Percentiles rank a stretch among this genome's conserved stretches.
Conservation (phyloP, 2,888 invertebrate species). For the Cryptus viduatorius region DNA sequence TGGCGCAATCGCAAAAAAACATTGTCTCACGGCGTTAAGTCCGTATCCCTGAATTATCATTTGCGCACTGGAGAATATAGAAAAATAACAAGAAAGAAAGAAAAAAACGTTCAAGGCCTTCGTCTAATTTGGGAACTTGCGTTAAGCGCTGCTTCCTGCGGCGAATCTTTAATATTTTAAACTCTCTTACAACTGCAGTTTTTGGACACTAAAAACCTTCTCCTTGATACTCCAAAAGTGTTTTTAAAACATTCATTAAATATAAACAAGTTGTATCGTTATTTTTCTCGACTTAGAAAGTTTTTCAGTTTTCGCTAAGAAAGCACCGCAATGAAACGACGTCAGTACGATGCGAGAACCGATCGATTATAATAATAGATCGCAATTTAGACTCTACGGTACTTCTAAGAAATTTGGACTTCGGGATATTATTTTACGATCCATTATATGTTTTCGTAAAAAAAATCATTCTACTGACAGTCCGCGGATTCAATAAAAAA, state of each 20-base stretch:
- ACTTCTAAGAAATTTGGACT: neutral
- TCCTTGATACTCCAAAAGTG: neutral
- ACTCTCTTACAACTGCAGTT: neutral
- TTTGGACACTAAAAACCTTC: neutral
- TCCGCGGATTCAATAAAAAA: neutral
- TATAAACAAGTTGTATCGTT: neutral
- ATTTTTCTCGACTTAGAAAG: neutral
- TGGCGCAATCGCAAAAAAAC: conserved; percentile 1
- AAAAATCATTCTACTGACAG: neutral
- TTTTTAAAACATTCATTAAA: neutral
- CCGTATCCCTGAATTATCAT: conserved; percentile 18
- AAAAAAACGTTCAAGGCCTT: conserved; percentile 56
- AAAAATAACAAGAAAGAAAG: conserved; percentile 25
- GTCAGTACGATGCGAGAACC: neutral
- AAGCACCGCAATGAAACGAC: neutral
- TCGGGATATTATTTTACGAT: neutral
- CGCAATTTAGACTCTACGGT: neutral
- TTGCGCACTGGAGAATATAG: conserved; percentile 12
- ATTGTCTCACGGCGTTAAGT: neutral
- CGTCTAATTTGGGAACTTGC: conserved; percentile 61
- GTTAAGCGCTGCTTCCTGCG: conserved; percentile 46
- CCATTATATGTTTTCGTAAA: neutral
- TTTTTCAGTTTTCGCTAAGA: neutral
- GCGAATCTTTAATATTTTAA: conserved; percentile 14
- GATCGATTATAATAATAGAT: conserved; percentile 13